Evolutionary conservation across 2,888 invertebrate genomes (phyloP).

Genomic region (Trichopria drosophilae): DNA sequence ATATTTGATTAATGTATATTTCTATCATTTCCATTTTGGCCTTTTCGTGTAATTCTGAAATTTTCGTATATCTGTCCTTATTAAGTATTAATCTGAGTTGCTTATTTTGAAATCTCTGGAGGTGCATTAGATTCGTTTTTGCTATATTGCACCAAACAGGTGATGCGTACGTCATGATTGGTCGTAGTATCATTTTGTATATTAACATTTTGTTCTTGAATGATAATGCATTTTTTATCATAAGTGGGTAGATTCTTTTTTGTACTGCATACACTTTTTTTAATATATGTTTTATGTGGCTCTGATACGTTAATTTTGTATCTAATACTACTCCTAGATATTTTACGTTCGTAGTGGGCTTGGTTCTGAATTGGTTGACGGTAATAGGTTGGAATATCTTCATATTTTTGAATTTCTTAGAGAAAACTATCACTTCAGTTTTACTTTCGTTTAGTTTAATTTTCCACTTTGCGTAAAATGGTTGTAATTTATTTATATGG

Average conservation of each 20-base stretch:
- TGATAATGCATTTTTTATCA: too few species aligned
- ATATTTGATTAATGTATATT: constrained; percentile 6
- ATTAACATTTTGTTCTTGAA: constrained; percentile 35
- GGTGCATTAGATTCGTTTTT: constrained; percentile 14
- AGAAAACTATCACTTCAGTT: constrained; percentile 24
- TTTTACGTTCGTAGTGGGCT: neutral
- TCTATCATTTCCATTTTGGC: constrained; percentile 6
- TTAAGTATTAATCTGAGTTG: constrained; percentile 28
- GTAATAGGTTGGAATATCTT: constrained; percentile 26
- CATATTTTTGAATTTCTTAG: constrained; percentile 13
- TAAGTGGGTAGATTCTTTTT: constrained; percentile 33
- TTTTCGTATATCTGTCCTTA: constrained; percentile 21
- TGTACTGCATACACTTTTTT: constrained; percentile 10
- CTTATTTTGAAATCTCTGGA: too few species aligned
- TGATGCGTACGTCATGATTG: constrained; percentile 38
- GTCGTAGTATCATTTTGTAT: constrained; percentile 37
- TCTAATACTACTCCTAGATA: too few species aligned
- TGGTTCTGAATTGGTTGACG: neutral
- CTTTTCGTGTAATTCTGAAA: constrained; percentile 25
- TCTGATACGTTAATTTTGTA: constrained; percentile 24
- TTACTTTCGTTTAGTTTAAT: constrained; percentile 24
- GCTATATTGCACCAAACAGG: constrained; percentile 38
- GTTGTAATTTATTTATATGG: constrained; percentile 16
- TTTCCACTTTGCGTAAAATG: constrained; percentile 24
- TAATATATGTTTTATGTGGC: constrained; percentile 37